phyloP scores from a whole-genome alignment of 1,140 invertebrate genomes.

The Lepidostoma basale region DNA sequence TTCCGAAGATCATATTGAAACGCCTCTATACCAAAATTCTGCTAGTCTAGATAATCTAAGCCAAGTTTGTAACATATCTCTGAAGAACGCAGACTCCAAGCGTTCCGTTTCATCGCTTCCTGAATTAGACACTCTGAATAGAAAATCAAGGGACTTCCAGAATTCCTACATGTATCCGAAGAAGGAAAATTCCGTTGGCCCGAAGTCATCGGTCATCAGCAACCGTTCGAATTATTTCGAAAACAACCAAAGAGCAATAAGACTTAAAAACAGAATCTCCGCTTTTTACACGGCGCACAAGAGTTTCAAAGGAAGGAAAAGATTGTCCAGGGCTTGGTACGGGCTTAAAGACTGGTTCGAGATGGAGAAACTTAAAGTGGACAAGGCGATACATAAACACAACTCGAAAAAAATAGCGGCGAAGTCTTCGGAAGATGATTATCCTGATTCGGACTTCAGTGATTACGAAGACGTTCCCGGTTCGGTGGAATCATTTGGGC shows the following conservation, averaged over 20 bases:
- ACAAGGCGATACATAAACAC: slow-evolving; percentile 34
- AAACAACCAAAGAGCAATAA: slow-evolving; percentile 30
- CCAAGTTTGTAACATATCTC: slow-evolving; percentile 42
- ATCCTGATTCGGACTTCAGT: slow-evolving; percentile 44
- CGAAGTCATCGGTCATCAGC: slow-evolving; percentile 34
- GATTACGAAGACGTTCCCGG: slow-evolving; percentile 43
- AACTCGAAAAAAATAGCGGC: neutral
- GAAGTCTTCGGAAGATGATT: slow-evolving; percentile 40
- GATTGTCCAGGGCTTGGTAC: slow-evolving; percentile 43
- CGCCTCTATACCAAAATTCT: slow-evolving; percentile 40
- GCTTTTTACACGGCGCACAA: slow-evolving; percentile 41
- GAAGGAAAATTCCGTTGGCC: neutral
- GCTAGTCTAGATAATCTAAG: slow-evolving; percentile 44
- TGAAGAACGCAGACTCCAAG: slow-evolving; percentile 40
- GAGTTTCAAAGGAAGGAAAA: slow-evolving; percentile 42
- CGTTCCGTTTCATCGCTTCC: slow-evolving; percentile 39
- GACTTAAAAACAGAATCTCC: slow-evolving; percentile 41
- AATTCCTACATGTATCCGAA: slow-evolving; percentile 30
- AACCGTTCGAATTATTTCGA: slow-evolving; percentile 40
- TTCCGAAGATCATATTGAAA: neutral
- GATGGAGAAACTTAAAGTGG: slow-evolving; percentile 35
- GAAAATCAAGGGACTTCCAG: slow-evolving; percentile 28
- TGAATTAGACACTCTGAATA: slow-evolving; percentile 33
- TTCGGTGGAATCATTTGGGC: slow-evolving; percentile 38
- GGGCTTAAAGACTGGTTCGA: slow-evolving; percentile 45